Conservation (phyloP, 2,113 vertebrate species). For the Argyrosomus japonicus region DNA sequence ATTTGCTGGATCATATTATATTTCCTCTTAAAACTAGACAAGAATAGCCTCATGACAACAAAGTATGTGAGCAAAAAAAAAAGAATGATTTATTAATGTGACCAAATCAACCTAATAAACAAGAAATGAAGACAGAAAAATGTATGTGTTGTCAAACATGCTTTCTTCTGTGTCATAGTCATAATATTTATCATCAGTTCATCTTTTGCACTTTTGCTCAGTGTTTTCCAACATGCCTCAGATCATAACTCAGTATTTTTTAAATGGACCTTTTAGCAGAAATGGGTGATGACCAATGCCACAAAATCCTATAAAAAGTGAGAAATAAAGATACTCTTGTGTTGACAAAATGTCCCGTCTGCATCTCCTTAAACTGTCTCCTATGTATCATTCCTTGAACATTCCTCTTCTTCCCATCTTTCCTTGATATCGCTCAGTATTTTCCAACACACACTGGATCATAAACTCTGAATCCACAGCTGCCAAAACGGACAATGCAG, state of each 20-base stretch:
- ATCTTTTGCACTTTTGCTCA: not conserved
- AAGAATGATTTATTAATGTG: too few species aligned
- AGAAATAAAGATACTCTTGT: not conserved
- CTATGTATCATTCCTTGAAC: not conserved
- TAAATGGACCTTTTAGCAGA: not conserved
- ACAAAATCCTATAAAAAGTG: not conserved
- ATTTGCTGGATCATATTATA: not conserved
- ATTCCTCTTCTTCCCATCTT: not conserved
- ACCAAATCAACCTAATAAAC: too few species aligned
- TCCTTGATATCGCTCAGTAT: not conserved
- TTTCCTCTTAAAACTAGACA: too few species aligned
- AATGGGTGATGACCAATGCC: not conserved
- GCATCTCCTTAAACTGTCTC: constrained; percentile 17
- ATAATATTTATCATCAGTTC: too few species aligned
- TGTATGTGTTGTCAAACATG: too few species aligned
- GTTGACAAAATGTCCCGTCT: constrained; percentile 9
- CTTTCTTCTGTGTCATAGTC: too few species aligned
- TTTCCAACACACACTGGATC: constrained; percentile 5
- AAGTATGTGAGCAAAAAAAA: too few species aligned
- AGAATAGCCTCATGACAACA: too few species aligned
- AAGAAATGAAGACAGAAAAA: too few species aligned
- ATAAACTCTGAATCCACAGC: constrained; percentile 43
- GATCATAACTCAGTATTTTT: not conserved
- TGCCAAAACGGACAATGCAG: constrained; percentile 51
- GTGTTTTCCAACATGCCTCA: not conserved